Conservation (phyloP, 2,888 invertebrate species). For the Apocheima hispidaria region DNA sequence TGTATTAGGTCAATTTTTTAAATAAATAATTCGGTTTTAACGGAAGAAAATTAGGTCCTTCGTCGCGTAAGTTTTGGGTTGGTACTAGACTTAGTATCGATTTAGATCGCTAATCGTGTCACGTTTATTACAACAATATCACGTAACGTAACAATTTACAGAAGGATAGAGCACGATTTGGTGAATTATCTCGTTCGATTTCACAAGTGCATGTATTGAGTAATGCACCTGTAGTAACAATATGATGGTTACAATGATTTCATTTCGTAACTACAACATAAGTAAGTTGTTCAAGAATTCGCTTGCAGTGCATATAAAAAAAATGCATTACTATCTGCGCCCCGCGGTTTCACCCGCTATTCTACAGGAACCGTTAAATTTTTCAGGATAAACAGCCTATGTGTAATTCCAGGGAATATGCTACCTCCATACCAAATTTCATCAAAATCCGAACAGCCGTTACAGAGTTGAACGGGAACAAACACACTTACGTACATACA, state of each 20-base stretch:
- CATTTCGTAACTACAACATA: neutral
- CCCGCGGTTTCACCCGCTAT: no score
- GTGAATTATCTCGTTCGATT: conserved; percentile 36
- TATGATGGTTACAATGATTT: neutral
- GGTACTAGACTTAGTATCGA: conserved; percentile 28
- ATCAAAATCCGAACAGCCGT: no score
- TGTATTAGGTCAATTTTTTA: neutral
- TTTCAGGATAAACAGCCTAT: no score
- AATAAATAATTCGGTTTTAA: neutral
- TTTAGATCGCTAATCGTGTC: conserved; percentile 58
- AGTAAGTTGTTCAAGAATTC: no score
- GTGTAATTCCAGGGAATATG: no score
- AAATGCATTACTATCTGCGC: no score
- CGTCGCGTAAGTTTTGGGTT: conserved; percentile 21
- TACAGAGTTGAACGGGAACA: no score
- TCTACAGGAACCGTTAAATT: no score
- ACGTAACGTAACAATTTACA: conserved; percentile 40
- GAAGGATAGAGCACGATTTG: conserved; percentile 55
- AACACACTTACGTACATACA: no score
- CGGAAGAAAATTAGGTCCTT: conserved; percentile 23
- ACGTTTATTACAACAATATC: conserved; percentile 59
- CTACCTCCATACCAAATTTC: no score
- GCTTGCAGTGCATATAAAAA: neutral
- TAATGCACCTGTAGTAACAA: conserved; percentile 29
- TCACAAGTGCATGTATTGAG: conserved; percentile 45